These are phyloP conservation scores for Megathymus violae DNA, from an alignment of 1,140 invertebrate species.

Conservation along the genomic window DNA sequence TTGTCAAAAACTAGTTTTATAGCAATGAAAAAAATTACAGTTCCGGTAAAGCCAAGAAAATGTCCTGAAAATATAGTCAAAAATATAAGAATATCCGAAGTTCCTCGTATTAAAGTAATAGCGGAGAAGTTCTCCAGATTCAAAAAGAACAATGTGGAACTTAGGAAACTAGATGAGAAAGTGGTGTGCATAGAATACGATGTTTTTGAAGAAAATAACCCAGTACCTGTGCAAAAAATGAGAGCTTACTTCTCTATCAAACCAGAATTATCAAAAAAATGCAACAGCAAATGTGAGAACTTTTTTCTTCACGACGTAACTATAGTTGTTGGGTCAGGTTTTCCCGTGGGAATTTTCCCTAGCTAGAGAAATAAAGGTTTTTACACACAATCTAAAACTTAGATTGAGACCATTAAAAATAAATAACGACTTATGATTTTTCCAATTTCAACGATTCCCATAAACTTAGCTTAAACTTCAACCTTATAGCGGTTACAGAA, in stretches of 20 bases:
- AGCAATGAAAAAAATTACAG: slow-evolving; percentile 17
- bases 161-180: slow-evolving; percentile 64
- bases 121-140: slow-evolving; percentile 65
- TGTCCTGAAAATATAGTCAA: slow-evolving; percentile 7
- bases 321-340: no score
- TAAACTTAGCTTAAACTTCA: no score
- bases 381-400: no score
- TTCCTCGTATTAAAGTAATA: slow-evolving; percentile 62
- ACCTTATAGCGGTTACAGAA: no score
- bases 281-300: no score
- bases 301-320: no score
- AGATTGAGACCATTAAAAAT: no score
- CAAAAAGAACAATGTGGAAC: slow-evolving; percentile 65
- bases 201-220: slow-evolving; percentile 43
- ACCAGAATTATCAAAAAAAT: slow-evolving; percentile 33
- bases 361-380: no score
- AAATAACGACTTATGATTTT: no score
- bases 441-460: no score
- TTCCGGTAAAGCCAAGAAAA: not conserved
- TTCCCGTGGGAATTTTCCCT: no score
- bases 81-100: slow-evolving; percentile 53
- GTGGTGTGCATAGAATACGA: slow-evolving; percentile 74
- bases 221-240: slow-evolving; percentile 54
- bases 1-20: no score
- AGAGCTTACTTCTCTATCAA: slow-evolving; percentile 67